Percentiles rank a stretch among this genome's conserved stretches.
phyloP scores from a whole-genome alignment of 2,113 vertebrate genomes.

The Pelusios castaneus region DNA sequence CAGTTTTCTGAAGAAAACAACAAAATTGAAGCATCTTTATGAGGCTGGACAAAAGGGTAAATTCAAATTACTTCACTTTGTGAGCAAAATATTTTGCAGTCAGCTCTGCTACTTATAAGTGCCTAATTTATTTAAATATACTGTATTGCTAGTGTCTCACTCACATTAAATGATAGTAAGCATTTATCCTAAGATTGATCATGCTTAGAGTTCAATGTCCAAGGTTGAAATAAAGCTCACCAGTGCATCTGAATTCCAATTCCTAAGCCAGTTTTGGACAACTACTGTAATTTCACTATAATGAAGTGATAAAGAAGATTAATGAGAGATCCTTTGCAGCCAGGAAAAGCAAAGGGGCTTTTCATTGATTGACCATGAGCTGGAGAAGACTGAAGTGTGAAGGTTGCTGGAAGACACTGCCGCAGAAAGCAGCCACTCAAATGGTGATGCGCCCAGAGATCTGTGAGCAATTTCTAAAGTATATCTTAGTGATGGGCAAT shows the following conservation, averaged over 20 bases:
- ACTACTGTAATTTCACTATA: slow-evolving; percentile 4
- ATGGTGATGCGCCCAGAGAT: not conserved
- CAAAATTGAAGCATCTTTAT: not conserved
- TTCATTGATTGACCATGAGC: not conserved
- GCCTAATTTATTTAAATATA: slow-evolving; percentile 14
- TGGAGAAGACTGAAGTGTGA: not conserved
- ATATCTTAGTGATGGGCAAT: not conserved
- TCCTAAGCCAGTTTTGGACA: not conserved
- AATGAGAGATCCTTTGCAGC: not conserved
- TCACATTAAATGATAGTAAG: not conserved
- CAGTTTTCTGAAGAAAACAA: not conserved
- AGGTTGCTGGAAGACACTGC: not conserved
- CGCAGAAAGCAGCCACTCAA: not conserved
- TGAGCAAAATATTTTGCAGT: slow-evolving; percentile 21
- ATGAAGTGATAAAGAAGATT: slow-evolving; percentile 26
- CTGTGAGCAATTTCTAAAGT: not conserved
- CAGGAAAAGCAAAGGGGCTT: not conserved
- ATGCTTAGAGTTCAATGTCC: not conserved
- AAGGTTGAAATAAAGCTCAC: slow-evolving; percentile 24
- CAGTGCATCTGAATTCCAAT: not conserved
- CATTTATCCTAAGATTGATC: slow-evolving; percentile 5
- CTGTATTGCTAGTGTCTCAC: not conserved
- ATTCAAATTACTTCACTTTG: not conserved
- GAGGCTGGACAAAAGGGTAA: not conserved
- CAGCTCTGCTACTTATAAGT: not conserved